phyloP scores from a whole-genome alignment of 2,888 invertebrate genomes.

The Nomada fucata region DNA sequence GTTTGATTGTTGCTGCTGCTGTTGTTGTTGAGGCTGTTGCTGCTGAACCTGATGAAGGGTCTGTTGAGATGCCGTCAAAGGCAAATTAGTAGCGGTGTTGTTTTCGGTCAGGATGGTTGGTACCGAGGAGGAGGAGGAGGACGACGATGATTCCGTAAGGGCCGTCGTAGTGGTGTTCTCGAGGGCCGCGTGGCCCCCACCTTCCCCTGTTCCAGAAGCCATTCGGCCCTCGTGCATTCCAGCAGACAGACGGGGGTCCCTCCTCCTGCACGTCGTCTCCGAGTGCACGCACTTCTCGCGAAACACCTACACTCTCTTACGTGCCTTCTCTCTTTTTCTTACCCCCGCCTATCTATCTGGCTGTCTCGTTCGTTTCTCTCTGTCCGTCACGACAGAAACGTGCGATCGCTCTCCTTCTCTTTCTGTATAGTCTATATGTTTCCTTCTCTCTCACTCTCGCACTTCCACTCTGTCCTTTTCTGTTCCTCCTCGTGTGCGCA shows the following conservation, averaged over 20 bases:
- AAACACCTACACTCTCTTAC: conserved; percentile 66
- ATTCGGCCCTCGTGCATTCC: conserved; percentile 81
- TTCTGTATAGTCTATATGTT: conserved; percentile 23
- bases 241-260: conserved; percentile 67
- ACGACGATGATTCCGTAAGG: conserved; percentile 72
- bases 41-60: conserved; percentile 63
- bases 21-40: conserved; percentile 63
- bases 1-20: conserved; percentile 67
- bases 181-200: conserved; percentile 67
- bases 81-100: conserved; percentile 58
- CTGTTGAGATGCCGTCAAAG: conserved; percentile 65
- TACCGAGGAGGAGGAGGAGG: conserved; percentile 65
- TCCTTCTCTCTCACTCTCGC: conserved; percentile 36
- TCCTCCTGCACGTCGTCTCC: conserved; percentile 68
- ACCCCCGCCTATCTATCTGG: conserved; percentile 58
- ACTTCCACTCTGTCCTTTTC: conserved; percentile 45
- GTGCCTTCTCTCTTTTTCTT: conserved; percentile 60
- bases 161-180: conserved; percentile 67
- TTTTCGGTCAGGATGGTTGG: conserved; percentile 67
- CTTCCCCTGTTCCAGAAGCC: conserved; percentile 75
- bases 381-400: conserved; percentile 36
- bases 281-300: conserved; percentile 69
- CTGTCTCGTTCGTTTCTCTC: conserved; percentile 38
- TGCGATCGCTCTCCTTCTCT: conserved; percentile 42
- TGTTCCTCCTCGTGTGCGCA: conserved; percentile 54